Evolutionary conservation across 2,797 vertebrate species (phyloP).

Genomic region (Gymnothorax reevesii): DNA sequence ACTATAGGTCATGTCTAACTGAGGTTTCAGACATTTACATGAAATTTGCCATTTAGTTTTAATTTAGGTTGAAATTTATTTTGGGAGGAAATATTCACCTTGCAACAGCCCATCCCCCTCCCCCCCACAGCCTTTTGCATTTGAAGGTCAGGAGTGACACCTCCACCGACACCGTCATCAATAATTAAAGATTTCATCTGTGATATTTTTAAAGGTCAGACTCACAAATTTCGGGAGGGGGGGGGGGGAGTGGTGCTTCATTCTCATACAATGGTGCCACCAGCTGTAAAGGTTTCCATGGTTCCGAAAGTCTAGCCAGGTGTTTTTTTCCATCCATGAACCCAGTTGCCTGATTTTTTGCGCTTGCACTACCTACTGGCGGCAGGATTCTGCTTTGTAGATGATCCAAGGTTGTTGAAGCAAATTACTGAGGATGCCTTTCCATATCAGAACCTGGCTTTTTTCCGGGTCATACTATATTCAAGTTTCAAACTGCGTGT

Average conservation of each 20-base stretch:
- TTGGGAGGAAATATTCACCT: slow-evolving; percentile 13
- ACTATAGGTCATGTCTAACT: neutral
- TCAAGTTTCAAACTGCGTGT: neutral
- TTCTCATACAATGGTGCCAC: neutral
- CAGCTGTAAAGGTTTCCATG: too few species aligned
- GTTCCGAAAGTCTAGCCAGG: too few species aligned
- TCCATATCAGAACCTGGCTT: too few species aligned
- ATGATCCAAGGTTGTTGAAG: too few species aligned
- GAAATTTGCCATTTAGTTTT: neutral
- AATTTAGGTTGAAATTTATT: neutral
- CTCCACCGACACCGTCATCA: slow-evolving; percentile 82
- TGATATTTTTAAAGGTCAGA: slow-evolving; percentile 94
- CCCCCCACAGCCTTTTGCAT: slow-evolving; percentile 24
- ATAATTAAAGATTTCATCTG: slow-evolving; percentile 94
- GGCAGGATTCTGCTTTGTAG: too few species aligned
- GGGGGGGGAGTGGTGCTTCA: neutral
- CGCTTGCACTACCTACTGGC: too few species aligned
- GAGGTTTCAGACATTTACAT: neutral
- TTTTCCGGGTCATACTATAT: too few species aligned
- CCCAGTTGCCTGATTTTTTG: too few species aligned
- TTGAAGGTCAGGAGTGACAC: slow-evolving; percentile 72
- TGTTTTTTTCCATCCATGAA: too few species aligned
- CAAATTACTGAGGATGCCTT: too few species aligned
- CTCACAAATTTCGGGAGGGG: slow-evolving; percentile 54
- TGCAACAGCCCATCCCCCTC: neutral